phyloP scores from a whole-genome alignment of 2,888 invertebrate species.

The Calephelis perditalis region DNA sequence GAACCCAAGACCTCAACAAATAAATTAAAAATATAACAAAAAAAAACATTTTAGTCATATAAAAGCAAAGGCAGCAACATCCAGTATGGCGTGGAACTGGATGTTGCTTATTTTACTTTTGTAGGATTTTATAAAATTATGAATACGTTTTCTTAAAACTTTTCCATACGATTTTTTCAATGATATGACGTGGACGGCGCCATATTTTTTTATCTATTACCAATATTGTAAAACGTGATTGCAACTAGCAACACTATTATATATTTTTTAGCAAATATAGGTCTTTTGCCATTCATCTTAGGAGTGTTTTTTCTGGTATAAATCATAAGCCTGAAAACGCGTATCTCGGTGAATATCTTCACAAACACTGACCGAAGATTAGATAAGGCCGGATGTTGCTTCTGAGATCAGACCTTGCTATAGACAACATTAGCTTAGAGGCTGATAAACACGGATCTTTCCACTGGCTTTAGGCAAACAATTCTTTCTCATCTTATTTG shows the following conservation, averaged over 20 bases:
- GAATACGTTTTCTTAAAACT: too few species aligned
- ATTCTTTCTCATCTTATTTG: conserved; percentile 6
- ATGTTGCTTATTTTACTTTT: too few species aligned
- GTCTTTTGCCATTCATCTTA: not conserved
- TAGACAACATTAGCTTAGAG: conserved; percentile 35
- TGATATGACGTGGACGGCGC: conserved; percentile 25
- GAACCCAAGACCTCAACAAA: too few species aligned
- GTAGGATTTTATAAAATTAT: too few species aligned
- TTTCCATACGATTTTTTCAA: not conserved
- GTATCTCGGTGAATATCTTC: conserved; percentile 59
- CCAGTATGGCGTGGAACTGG: too few species aligned
- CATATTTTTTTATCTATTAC: conserved; percentile 28
- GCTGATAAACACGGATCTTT: conserved; percentile 28
- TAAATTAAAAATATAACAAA: too few species aligned
- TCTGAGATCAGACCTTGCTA: conserved; percentile 34
- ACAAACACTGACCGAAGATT: conserved; percentile 74
- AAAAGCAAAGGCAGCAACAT: too few species aligned
- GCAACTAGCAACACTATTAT: conserved; percentile 12
- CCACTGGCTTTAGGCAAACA: conserved; percentile 13
- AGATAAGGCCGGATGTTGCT: conserved; percentile 71
- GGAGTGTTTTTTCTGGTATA: conserved; percentile 11
- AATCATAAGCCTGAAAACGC: conserved; percentile 29
- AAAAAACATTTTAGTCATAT: too few species aligned
- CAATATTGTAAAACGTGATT: conserved; percentile 28
- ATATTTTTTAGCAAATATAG: conserved; percentile 14